These are phyloP conservation scores for Hexactinellida sp. DNA, from an alignment of 37 sponge, comb jelly and placozoan species.

Conservation along the genomic window DNA sequence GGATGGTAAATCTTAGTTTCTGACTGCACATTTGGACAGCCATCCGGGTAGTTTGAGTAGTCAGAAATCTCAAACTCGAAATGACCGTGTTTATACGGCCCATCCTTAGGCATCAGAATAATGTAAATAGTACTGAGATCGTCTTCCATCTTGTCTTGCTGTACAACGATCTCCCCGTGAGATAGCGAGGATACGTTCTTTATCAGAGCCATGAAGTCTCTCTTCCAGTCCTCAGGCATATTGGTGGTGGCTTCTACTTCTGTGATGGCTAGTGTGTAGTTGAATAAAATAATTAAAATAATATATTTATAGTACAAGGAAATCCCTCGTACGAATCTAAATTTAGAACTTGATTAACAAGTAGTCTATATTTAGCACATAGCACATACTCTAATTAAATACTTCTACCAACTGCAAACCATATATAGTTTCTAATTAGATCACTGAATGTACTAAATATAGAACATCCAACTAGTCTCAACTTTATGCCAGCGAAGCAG, in stretches of 20 bases:
- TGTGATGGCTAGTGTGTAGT: not conserved
- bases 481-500: too few relatives aligned
- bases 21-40: not conserved
- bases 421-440: too few relatives aligned
- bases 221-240: not conserved
- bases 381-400: too few relatives aligned
- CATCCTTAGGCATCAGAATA: not conserved
- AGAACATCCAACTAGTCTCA: too few relatives aligned
- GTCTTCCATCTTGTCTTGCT: conserved; percentile 15
- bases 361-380: too few relatives aligned
- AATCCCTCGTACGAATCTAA: too few relatives aligned
- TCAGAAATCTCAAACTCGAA: not conserved
- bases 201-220: not conserved
- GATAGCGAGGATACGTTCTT: not conserved
- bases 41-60: not conserved
- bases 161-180: not conserved
- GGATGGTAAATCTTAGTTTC: not conserved
- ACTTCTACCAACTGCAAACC: too few relatives aligned
- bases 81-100: not conserved
- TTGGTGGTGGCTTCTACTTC: not conserved
- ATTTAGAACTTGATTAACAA: too few relatives aligned
- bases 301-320: not conserved
- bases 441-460: too few relatives aligned
- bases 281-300: not conserved
- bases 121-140: not conserved